Conservation (phyloP, 2,797 vertebrate species). For the Darevskia nairensis region DNA sequence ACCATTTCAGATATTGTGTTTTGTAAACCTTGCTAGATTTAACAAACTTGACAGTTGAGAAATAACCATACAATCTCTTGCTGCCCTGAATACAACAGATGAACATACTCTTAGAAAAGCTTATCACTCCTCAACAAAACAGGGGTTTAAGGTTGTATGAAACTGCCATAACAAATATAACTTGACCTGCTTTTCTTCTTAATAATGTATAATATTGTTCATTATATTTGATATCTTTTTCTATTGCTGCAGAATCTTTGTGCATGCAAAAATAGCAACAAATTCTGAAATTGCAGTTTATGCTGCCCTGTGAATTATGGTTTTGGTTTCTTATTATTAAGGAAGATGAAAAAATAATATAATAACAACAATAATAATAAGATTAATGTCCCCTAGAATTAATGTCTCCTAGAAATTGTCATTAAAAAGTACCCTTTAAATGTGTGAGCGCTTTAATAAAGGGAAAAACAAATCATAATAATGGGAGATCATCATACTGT, state of each 20-base stretch:
- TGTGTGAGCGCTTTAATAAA: slow-evolving; percentile 53
- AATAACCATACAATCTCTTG: not conserved
- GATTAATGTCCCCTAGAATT: slow-evolving; percentile 40
- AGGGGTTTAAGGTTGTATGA: not conserved
- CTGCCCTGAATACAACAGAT: not conserved
- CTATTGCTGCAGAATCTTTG: not conserved
- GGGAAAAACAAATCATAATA: slow-evolving; percentile 62
- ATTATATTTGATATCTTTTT: not conserved
- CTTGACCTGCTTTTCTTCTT: not conserved
- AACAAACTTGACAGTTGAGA: not conserved
- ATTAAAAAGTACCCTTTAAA: slow-evolving; percentile 30
- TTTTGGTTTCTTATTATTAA: slow-evolving; percentile 24
- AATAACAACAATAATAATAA: slow-evolving; percentile 32
- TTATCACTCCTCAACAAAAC: not conserved
- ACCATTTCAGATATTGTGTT: not conserved
- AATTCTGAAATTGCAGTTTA: slow-evolving; percentile 33
- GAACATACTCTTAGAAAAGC: not conserved
- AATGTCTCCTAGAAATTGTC: slow-evolving; percentile 43
- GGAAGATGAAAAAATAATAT: not conserved
- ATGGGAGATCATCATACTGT: slow-evolving; percentile 56
- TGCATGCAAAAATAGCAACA: not conserved
- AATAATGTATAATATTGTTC: not conserved
- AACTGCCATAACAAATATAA: not conserved
- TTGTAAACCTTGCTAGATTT: slow-evolving; percentile 1
- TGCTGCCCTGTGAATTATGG: slow-evolving; percentile 31